Evolutionary conservation across 1,140 invertebrate species (phyloP).

Genomic region (Drosophila mojavensis): DNA sequence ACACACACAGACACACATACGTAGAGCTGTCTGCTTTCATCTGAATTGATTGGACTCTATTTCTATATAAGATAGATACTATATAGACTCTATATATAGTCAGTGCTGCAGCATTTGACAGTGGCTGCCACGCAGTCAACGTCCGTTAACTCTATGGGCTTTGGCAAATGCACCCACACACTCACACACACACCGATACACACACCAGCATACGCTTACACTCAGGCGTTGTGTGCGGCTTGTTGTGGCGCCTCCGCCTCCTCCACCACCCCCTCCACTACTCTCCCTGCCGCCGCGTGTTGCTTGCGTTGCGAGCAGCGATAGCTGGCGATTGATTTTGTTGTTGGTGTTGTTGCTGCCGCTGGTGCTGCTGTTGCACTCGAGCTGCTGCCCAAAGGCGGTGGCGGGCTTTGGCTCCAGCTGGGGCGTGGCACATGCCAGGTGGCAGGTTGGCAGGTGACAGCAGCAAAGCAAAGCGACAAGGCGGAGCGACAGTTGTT

Average conservation of each 20-base stretch:
- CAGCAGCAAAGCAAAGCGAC: constrained; percentile 5
- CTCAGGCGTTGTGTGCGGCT: constrained; percentile 77
- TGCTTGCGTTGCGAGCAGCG: constrained; percentile 69
- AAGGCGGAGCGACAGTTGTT: background rate
- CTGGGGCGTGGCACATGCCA: constrained; percentile 28
- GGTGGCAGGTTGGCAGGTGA: constrained; percentile 17
- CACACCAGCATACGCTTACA: constrained; percentile 66
- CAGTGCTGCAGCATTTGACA: background rate
- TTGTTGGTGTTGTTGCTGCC: constrained; percentile 62
- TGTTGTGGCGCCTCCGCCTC: constrained; percentile 45
- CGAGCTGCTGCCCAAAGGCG: constrained; percentile 77
- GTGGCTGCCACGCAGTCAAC: background rate
- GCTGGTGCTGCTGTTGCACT: constrained; percentile 73
- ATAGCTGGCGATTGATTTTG: constrained; percentile 77
- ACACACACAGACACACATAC: background rate
- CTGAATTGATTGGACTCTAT: constrained; percentile 8
- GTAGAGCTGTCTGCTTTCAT: background rate
- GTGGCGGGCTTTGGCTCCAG: constrained; percentile 71
- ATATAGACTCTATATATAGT: background rate
- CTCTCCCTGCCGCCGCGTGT: constrained; percentile 52
- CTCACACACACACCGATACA: constrained; percentile 25
- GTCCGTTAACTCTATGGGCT: constrained; percentile 7
- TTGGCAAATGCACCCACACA: background rate
- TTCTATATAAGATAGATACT: background rate
- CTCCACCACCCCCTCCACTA: constrained; percentile 38